These are phyloP conservation scores for Myripristis jacobus DNA, from an alignment of 2,797 vertebrate species.

Conservation along the genomic window DNA sequence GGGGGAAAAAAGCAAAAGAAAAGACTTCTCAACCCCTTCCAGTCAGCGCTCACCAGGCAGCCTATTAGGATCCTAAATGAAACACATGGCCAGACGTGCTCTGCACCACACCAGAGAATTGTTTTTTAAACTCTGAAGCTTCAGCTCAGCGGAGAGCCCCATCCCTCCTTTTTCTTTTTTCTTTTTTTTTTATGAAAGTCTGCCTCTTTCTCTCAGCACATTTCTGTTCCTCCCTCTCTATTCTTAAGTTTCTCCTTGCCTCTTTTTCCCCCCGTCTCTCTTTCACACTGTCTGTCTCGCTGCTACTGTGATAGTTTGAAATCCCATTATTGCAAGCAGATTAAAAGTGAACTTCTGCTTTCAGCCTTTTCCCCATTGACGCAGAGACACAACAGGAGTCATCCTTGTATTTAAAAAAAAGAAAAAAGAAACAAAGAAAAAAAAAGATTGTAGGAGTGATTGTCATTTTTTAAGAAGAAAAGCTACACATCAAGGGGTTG, in stretches of 20 bases:
- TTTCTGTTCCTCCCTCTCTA: neutral
- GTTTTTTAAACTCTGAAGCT: neutral
- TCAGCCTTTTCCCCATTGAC: constrained; percentile 7
- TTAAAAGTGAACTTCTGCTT: constrained; percentile 17
- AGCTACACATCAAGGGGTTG: neutral
- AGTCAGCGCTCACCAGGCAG: neutral
- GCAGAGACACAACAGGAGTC: constrained; percentile 13
- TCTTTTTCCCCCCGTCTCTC: neutral
- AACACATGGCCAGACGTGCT: too few relatives aligned
- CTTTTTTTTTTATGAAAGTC: neutral
- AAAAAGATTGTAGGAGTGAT: neutral
- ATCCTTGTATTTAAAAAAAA: neutral
- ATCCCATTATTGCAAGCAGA: constrained; percentile 18
- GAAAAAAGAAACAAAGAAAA: too few relatives aligned
- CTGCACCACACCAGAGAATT: neutral
- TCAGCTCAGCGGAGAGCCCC: neutral
- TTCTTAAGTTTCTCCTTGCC: constrained; percentile 4
- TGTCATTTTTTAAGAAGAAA: neutral
- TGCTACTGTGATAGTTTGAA: constrained; percentile 18
- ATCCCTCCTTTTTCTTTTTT: too few relatives aligned
- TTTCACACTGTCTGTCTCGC: constrained; percentile 1
- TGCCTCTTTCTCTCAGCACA: neutral
- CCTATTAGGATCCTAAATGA: neutral
- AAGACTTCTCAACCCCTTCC: neutral
- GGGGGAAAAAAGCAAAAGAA: too few relatives aligned